phyloP scores from a whole-genome alignment of 2,113 vertebrate species.

The Podarcis cretensis region DNA sequence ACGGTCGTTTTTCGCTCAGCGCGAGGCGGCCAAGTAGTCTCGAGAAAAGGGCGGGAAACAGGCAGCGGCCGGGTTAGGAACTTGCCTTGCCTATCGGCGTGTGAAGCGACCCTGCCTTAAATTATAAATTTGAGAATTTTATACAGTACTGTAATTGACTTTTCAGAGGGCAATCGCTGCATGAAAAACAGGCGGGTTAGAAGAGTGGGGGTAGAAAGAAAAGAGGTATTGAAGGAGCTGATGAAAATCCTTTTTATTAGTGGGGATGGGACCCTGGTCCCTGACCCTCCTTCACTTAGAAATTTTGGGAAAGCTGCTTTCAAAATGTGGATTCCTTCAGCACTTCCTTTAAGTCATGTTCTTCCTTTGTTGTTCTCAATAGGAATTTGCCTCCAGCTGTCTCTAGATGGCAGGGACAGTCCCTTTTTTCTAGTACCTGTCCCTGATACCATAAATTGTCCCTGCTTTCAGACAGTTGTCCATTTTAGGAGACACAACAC shows the following conservation, averaged over 20 bases:
- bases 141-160: background rate
- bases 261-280: no score
- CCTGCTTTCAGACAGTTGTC: background rate
- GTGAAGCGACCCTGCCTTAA: no score
- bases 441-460: background rate
- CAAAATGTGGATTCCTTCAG: background rate
- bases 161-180: background rate
- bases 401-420: background rate
- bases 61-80: background rate
- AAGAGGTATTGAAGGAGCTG: background rate
- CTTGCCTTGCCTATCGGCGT: no score
- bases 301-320: background rate
- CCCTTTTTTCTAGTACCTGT: background rate
- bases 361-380: background rate
- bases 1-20: background rate
- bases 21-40: background rate
- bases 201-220: background rate
- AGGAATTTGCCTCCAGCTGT: background rate
- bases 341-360: background rate
- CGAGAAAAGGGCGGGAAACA: background rate
- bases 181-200: background rate
- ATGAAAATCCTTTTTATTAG: background rate
- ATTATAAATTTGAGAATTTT: background rate
- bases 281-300: background rate
- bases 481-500: background rate